Base-by-base conservation (phyloP, 2,888 invertebrate species). In the Macaria liturata region DNA sequence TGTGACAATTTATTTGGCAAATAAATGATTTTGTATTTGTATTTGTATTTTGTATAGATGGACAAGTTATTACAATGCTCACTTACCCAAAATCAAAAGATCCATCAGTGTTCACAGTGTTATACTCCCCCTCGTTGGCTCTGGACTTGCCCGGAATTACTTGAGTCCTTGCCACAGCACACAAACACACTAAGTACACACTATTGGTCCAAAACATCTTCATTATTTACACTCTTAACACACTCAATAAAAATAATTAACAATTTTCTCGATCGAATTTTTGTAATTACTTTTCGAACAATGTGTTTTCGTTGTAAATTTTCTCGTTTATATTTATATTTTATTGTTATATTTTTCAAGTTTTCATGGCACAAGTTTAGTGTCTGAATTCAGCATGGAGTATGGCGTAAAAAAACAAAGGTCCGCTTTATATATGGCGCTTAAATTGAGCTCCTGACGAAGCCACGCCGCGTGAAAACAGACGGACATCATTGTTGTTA, bases 1-100 rank as follows among this genome's bases (percentile, higher is more conserved):
- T n/a, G n/a, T n/a, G n/a, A n/a, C n/a, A n/a, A n/a, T n/a, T n/a
- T n/a, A n/a, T n/a, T n/a, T n/a, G n/a, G n/a, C n/a, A n/a, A n/a
- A n/a, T n/a, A n/a, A n/a, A n/a, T n/a, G n/a, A n/a, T n/a, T n/a
- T n/a, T n/a, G n/a, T n/a, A n/a, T n/a, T n/a, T n/a, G n/a, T n/a
- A n/a, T n/a, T n/a, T n/a, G n/a, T n/a, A n/a, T n/a, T n/a, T n/a
- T 20, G 20, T 20, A 20, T 20, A 2, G 20, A 20, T 20, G 20
- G 20, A 1, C 20, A 20, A 20, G 20, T 20, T 20, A 37, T 30
- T 39, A 32, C 30, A 37, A 48, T 3, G 20, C 8, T 39, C 39
- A 42, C 65, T 74, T 85, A 94, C 94, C 95, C 95, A 82, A 96
- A 96, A 79, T 95, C 94, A 74, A 94, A 96, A 30, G 95, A 95